A percentile compares a stretch with the other conserved stretches of the same genome.
phyloP scores from a whole-genome alignment of 2,797 vertebrate genomes.

The Passerculus sandwichensis region DNA sequence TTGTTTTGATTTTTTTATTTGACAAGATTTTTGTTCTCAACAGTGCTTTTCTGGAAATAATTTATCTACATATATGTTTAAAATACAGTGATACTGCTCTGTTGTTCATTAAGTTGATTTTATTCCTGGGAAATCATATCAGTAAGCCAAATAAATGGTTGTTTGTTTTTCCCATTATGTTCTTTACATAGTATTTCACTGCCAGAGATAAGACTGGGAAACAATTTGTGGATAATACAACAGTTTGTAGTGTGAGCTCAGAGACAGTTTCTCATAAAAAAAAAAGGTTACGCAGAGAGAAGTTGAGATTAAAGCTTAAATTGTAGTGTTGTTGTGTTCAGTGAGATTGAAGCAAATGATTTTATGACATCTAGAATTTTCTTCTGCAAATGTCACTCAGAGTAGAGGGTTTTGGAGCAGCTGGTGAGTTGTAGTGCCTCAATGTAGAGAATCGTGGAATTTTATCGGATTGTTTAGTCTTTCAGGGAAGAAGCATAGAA shows the following conservation, averaged over 20 bases:
- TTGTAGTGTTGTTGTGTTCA: neutral
- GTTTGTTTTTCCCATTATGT: neutral
- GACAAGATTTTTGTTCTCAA: neutral
- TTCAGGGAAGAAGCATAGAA: neutral
- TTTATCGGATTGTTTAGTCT: neutral
- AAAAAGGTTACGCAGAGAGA: neutral
- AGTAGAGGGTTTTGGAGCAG: neutral
- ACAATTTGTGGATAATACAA: neutral
- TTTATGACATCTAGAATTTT: neutral
- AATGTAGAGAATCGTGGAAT: fast-evolving
- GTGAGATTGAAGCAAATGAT: neutral
- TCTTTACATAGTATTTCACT: neutral
- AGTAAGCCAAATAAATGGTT: neutral
- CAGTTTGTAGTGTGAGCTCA: neutral
- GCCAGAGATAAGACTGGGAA: neutral
- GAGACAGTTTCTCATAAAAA: neutral
- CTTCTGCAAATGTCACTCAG: neutral
- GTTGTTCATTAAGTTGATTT: neutral
- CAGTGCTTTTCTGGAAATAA: neutral
- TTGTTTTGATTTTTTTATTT: neutral
- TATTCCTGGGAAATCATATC: neutral
- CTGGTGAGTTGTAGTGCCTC: neutral
- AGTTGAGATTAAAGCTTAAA: neutral
- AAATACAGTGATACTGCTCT: neutral
- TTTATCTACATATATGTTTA: neutral